phyloP scores from a whole-genome alignment of 2,113 vertebrate species.

The Sebastes fasciatus region DNA sequence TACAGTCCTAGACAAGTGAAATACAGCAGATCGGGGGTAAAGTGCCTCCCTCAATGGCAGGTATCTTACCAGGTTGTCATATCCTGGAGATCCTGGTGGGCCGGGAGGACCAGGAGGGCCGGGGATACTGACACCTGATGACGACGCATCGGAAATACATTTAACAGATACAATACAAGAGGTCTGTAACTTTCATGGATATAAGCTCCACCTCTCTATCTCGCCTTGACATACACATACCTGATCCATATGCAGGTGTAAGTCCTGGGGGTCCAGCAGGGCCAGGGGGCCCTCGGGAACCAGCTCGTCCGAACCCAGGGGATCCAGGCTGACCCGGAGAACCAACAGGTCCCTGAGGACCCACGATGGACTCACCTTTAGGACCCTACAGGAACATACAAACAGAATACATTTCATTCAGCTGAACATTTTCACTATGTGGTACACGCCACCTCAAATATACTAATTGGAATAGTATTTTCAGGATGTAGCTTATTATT shows the following conservation, averaged over 20 bases:
- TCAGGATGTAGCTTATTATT: background rate
- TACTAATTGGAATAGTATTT: background rate
- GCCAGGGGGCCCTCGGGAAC: slow-evolving; percentile 88
- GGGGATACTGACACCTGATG: slow-evolving; percentile 83
- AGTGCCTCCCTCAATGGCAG: background rate
- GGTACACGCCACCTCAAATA: background rate
- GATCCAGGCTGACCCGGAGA: slow-evolving; percentile 88
- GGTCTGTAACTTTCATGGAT: background rate
- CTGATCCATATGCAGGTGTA: slow-evolving; percentile 82
- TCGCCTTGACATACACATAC: slow-evolving; percentile 63
- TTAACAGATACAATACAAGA: background rate
- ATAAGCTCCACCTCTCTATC: background rate
- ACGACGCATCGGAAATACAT: slow-evolving; percentile 29
- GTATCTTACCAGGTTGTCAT: slow-evolving; percentile 86
- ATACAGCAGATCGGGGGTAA: background rate
- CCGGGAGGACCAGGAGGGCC: slow-evolving; percentile 93
- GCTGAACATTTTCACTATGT: background rate
- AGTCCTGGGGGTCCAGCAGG: slow-evolving; percentile 87
- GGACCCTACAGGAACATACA: slow-evolving; percentile 84
- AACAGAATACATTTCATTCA: background rate
- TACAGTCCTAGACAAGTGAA: background rate
- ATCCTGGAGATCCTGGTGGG: slow-evolving; percentile 86
- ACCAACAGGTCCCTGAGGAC: slow-evolving; percentile 89
- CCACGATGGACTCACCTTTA: slow-evolving; percentile 90
- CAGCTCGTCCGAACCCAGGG: slow-evolving; percentile 88